Base-by-base conservation (phyloP, 1,140 invertebrate species). In the Pentalonia nigronervosa region DNA sequence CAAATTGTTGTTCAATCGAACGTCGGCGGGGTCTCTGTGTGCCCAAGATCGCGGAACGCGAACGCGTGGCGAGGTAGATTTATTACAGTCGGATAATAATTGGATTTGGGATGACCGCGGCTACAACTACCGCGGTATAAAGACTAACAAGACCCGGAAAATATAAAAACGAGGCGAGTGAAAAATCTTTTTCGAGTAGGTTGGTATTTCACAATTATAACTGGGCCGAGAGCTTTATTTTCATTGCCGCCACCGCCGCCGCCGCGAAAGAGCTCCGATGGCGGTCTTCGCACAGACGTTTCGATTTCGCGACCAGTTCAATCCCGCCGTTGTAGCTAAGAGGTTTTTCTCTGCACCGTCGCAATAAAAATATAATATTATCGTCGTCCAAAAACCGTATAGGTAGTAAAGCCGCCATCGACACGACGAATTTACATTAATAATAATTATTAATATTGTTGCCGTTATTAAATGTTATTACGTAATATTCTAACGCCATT, bases 61-160 rank as follows among this genome's bases (percentile, higher is more conserved):
- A 14, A 30, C 60, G 2, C 36, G 3, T 47, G 23, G 41, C 23
- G 41, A 83, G 2, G 23, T 41, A 86, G 83, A 86, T 86, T 86
- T 86, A 41, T 86, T 86, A 14, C n/a, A 30, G 84, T 30, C 30
- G 45, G 41, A 87, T 47, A 47, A 87, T 87, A 87, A 87, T 87
- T 87, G 84, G 84, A 87, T 47, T 47, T 30, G 84, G 41, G 45
- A 47, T 87, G 84, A 45, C 84, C 83, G 41, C 60, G 60, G 17
- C 67, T 34, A 83, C 60, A 21, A 48, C 41, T 17, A 87, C 41
- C 45, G 14, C 2, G 84, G 36, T 76, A 41, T 47, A 47, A 47
- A 48, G 30, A 87, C 45, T 87, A 87, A 87, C 45, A 45, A 87
- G 84, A 47, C 41, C 83, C 23, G 45, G 45, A 48, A 84, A 86